phyloP scores from a whole-genome alignment of 2,797 vertebrate species.

The Pseudomugil tenellus region DNA sequence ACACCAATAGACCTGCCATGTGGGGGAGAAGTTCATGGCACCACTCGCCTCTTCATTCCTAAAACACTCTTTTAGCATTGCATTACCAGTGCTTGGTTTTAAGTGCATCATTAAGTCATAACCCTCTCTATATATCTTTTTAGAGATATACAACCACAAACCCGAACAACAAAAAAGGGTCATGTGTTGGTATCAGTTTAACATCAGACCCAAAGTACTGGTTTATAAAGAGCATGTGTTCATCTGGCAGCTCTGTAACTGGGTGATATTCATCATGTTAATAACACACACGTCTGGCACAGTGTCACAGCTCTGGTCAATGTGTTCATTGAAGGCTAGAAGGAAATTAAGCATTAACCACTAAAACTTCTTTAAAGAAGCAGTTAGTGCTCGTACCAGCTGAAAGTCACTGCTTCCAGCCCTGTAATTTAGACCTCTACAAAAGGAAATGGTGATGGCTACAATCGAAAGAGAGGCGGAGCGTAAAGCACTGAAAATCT shows the following conservation, averaged over 20 bases:
- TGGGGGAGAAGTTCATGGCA: conserved; percentile 45
- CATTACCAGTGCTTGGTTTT: conserved; percentile 24
- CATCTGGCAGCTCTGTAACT: conserved; percentile 26
- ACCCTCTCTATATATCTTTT: conserved; percentile 45
- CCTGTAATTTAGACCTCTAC: conserved; percentile 57
- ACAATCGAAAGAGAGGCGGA: conserved; percentile 12
- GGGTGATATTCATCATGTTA: conserved; percentile 61
- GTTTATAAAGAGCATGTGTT: conserved; percentile 56
- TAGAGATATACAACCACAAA: conserved; percentile 41
- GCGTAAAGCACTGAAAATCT: neutral
- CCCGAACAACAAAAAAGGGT: conserved; percentile 19
- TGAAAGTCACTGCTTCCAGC: conserved; percentile 55
- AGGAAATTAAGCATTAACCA: conserved; percentile 70
- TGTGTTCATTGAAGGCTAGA: conserved; percentile 44
- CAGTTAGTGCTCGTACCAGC: conserved; percentile 42
- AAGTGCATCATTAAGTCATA: conserved; percentile 26
- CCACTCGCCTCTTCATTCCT: conserved; percentile 16
- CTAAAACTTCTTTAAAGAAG: conserved; percentile 62
- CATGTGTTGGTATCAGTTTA: conserved; percentile 23
- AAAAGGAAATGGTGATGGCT: conserved; percentile 38
- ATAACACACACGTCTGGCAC: conserved; percentile 66
- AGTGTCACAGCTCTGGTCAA: conserved; percentile 39
- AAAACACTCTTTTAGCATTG: conserved; percentile 7
- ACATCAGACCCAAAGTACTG: conserved; percentile 10
- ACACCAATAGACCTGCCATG: conserved; percentile 62